Percentiles rank a stretch among this genome's conserved stretches.
phyloP scores from a whole-genome alignment of 64 coral and sea anemone species.

The Montipora foliosa region DNA sequence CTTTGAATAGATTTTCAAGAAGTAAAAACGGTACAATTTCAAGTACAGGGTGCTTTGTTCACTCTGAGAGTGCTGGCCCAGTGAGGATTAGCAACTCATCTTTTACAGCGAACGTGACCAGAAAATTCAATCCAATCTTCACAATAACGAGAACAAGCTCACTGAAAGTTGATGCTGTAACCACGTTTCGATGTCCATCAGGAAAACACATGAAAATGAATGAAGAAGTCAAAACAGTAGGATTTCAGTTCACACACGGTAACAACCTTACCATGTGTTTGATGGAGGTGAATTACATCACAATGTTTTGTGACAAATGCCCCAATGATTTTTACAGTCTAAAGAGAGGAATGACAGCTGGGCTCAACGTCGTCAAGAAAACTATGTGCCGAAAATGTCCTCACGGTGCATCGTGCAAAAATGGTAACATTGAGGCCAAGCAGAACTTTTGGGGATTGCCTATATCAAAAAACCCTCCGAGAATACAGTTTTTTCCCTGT shows the following conservation, averaged over 20 bases:
- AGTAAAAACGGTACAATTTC: neutral
- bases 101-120: constrained; percentile 20
- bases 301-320: constrained; percentile 54
- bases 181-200: neutral
- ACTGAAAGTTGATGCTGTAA: neutral
- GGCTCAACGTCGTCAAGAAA: neutral
- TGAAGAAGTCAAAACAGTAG: neutral
- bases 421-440: constrained; percentile 35
- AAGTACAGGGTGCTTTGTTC: neutral
- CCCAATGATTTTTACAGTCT: constrained; percentile 55
- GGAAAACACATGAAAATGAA: constrained; percentile 12
- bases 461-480: neutral
- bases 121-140: constrained; percentile 12
- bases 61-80: constrained; percentile 26
- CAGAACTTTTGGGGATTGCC: constrained; percentile 65
- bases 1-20: neutral
- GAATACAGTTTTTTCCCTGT: constrained; percentile 64
- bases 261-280: neutral
- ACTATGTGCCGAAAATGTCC: constrained; percentile 67
- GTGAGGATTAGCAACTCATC: constrained; percentile 18
- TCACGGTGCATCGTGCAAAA: constrained; percentile 55
- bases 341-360: constrained; percentile 22
- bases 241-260: neutral
- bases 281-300: constrained; percentile 34
- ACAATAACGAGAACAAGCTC: neutral